Base-by-base conservation (phyloP, 2,888 invertebrate species). In the Podabrus alpinus region DNA sequence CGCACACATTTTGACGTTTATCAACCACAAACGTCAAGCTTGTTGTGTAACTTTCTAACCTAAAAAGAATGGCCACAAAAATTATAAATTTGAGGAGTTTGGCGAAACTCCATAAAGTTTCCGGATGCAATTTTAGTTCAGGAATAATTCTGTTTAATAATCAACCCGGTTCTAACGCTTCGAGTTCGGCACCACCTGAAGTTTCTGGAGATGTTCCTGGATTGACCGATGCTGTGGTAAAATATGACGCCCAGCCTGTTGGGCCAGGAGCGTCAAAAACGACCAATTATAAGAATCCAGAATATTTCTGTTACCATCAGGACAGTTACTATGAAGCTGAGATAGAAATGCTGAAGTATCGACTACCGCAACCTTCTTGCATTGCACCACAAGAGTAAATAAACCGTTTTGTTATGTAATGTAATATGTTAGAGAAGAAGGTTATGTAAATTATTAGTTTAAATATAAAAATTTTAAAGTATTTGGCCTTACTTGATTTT, bases 301-400 rank as follows among this genome's bases (percentile, higher is more conserved):
- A 97, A 88, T 97, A 97, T 86, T 97, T 92, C 83, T 92, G 92
- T 80, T 96, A 95, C 83, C 91, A 95, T 83, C 90, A 90, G 62
- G 91, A 89, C 81, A 94, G 94, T 80, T 97, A 92, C 84, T 93
- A 92, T 81, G 95, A 97, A 87, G 94, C 96, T 68, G 96, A 97
- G 89, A 90, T 94, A 17, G 96, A 96, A 88, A 93, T 97, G 93
- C 89, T 91, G 2, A 92, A 94, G 83, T 94, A 90, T 83, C 90
- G 97, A 83, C 89, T 93, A 73, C 94, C 94, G 16, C 94, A 94
- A 85, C 96, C 96, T 59, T 93, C 94, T 10, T 83, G 81, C 13
- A 3, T 64, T 17, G 17, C 10, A 19, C 62, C 62, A n/a, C 4
- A 45, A n/a, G 45, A 45, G 45, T 45, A n/a, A 45, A 45, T 45